Conservation (phyloP, 2,797 vertebrate species). For the Hydrophis major region DNA sequence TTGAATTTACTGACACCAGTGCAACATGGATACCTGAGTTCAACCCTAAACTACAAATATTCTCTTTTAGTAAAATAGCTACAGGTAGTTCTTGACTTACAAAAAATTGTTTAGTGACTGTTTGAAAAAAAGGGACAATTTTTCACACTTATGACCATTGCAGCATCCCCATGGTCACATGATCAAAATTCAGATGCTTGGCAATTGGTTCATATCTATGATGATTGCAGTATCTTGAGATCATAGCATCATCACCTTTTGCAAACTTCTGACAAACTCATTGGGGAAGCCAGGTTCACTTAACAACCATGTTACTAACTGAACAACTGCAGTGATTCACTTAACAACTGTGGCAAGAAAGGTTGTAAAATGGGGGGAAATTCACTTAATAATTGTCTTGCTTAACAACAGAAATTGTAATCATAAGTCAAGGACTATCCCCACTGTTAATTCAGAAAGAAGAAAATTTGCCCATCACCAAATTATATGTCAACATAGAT, state of each 20-base stretch:
- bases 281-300: neutral
- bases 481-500: neutral
- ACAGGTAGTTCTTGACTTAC: neutral
- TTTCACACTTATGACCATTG: neutral
- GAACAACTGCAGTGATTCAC: neutral
- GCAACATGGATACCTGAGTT: neutral
- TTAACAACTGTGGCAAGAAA: neutral
- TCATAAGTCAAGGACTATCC: neutral
- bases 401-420: neutral
- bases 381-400: neutral
- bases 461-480: neutral
- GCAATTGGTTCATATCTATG: neutral
- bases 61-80: neutral
- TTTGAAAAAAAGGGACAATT: neutral
- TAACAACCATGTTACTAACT: neutral
- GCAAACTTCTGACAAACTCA: neutral
- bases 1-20: too few species aligned
- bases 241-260: neutral
- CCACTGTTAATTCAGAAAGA: neutral
- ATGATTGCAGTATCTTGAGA: neutral
- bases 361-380: too few species aligned
- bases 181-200: neutral
- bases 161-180: neutral
- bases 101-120: neutral
- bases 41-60: neutral